A percentile compares a stretch with the other conserved stretches of the same genome.
Evolutionary conservation across 2,797 vertebrate species (phyloP).

Genomic region (Pachyuromys duprasi): DNA sequence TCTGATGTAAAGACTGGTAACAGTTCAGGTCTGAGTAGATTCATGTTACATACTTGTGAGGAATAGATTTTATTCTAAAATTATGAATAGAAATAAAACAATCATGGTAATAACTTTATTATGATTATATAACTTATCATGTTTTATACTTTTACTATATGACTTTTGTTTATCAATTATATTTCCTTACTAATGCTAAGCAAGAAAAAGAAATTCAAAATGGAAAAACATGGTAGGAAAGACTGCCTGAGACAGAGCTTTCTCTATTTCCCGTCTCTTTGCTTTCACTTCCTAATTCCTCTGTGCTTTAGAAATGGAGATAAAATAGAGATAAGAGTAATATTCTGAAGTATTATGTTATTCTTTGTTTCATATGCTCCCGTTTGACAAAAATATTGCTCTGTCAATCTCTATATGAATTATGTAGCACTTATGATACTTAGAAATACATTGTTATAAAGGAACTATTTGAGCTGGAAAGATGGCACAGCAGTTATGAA

Average conservation of each 20-base stretch:
- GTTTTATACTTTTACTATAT: background rate
- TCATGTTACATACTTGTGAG: background rate
- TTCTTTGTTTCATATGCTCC: background rate
- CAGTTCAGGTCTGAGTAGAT: background rate
- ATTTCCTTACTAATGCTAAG: background rate
- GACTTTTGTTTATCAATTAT: background rate
- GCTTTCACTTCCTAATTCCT: background rate
- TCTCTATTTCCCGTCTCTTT: background rate
- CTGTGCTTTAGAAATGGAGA: background rate
- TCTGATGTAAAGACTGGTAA: background rate
- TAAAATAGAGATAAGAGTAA: background rate
- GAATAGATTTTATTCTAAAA: constrained; percentile 13
- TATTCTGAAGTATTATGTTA: background rate
- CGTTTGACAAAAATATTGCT: background rate
- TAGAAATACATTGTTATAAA: background rate
- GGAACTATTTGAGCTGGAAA: background rate
- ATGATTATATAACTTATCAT: background rate
- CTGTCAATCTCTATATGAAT: background rate
- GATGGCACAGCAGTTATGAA: background rate
- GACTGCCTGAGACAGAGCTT: background rate
- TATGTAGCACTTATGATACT: background rate
- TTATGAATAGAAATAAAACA: background rate
- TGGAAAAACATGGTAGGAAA: background rate
- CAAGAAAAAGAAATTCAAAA: background rate
- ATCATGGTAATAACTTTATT: background rate